A percentile compares a stretch with the other conserved stretches of the same genome.
Conservation (phyloP, 2,888 invertebrate species). For the Phalangium opilio region DNA sequence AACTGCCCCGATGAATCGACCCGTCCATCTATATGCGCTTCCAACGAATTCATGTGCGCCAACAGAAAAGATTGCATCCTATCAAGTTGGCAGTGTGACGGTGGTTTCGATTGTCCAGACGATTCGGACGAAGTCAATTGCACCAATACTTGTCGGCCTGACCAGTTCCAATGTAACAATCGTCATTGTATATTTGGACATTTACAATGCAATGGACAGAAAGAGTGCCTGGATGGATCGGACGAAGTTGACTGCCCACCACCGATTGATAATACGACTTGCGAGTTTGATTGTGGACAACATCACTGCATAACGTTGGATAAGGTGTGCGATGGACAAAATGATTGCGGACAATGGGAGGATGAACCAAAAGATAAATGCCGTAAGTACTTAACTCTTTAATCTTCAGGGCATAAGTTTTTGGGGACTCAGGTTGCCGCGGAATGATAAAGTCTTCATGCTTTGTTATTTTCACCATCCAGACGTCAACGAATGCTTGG, state of each 20-base stretch:
- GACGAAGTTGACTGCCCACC: conserved; percentile 60
- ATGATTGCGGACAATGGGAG: conserved; percentile 74
- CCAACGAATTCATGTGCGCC: conserved; percentile 17
- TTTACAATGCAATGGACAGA: conserved; percentile 61
- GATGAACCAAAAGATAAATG: conserved; percentile 70
- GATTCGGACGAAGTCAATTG: conserved; percentile 30
- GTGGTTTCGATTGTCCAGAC: conserved; percentile 28
- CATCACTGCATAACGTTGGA: conserved; percentile 63
- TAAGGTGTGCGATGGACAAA: conserved; percentile 66
- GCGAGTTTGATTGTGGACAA: conserved; percentile 63
- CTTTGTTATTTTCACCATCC: neutral
- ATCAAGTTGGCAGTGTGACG: conserved; percentile 20
- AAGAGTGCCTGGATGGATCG: conserved; percentile 67
- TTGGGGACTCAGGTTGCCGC: neutral
- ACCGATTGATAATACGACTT: neutral
- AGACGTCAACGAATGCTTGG: conserved; percentile 27
- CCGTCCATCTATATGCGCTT: conserved; percentile 10
- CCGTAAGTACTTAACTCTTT: conserved; percentile 33
- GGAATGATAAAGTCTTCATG: neutral
- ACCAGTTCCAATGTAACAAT: conserved; percentile 65
- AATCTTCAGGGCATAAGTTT: neutral
- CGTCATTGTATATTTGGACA: conserved; percentile 40
- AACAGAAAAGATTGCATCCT: conserved; percentile 16
- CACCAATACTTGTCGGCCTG: conserved; percentile 60
- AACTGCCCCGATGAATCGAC: conserved; percentile 11